Conservation (phyloP, 2,113 vertebrate genomes). For the Larimichthys polyactis region DNA sequence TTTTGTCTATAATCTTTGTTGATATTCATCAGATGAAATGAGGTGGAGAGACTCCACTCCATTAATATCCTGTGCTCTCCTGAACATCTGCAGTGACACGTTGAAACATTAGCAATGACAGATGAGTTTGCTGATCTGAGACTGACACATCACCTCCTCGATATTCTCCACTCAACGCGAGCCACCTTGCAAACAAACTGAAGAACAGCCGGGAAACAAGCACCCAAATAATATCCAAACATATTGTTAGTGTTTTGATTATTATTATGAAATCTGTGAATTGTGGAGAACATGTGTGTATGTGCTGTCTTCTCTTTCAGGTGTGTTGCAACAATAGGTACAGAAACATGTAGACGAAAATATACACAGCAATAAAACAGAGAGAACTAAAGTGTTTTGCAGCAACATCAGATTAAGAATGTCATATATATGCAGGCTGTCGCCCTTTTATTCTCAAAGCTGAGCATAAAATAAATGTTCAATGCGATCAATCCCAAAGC, state of each 20-base stretch:
- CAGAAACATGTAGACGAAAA: not conserved
- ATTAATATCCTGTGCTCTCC: slow-evolving; percentile 61
- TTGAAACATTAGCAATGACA: slow-evolving; percentile 42
- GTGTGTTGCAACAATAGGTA: not conserved
- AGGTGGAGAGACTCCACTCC: slow-evolving; percentile 43
- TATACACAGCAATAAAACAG: not conserved
- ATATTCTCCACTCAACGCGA: slow-evolving; percentile 12
- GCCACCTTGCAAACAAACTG: slow-evolving; percentile 21
- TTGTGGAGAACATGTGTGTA: not conserved
- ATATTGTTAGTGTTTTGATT: not conserved
- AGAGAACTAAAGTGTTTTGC: slow-evolving; percentile 5
- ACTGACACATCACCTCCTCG: not conserved
- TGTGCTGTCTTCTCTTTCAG: not conserved
- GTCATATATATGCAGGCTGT: not conserved
- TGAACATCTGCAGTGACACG: slow-evolving; percentile 47
- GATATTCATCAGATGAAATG: slow-evolving; percentile 57
- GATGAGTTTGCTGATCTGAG: slow-evolving; percentile 43
- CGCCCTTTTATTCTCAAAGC: slow-evolving; percentile 5
- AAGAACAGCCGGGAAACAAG: slow-evolving; percentile 19
- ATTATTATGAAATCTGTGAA: not conserved
- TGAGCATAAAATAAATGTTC: slow-evolving; percentile 27
- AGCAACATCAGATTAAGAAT: slow-evolving; percentile 1
- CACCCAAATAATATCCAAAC: slow-evolving; percentile 1
- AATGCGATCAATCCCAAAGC: slow-evolving; percentile 24
- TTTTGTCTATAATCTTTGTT: slow-evolving; percentile 24